phyloP scores from a whole-genome alignment of 2,797 vertebrate genomes.

The Avahi laniger region DNA sequence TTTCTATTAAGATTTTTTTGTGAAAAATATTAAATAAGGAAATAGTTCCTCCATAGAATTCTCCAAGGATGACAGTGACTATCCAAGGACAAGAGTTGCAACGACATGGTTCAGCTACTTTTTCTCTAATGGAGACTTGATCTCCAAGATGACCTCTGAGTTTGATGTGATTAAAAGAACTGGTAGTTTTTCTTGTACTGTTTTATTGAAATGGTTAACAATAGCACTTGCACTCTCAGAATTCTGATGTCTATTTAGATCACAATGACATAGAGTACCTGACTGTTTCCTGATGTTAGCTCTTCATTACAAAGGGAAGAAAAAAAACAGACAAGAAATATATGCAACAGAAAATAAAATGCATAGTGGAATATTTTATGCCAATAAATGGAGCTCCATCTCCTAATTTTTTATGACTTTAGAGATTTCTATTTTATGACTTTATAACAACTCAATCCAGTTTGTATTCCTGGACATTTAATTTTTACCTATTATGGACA shows the following conservation, averaged over 20 bases:
- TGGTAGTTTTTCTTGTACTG: neutral
- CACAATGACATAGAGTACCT: neutral
- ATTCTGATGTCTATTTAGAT: neutral
- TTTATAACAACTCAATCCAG: neutral
- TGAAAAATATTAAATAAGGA: neutral
- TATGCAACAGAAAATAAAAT: neutral
- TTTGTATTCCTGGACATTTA: neutral
- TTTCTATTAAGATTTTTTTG: neutral
- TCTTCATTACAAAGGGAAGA: neutral
- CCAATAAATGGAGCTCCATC: neutral
- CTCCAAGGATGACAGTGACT: neutral
- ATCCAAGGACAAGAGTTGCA: neutral
- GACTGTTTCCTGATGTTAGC: neutral
- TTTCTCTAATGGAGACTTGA: neutral
- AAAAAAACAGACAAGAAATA: neutral
- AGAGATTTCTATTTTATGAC: neutral
- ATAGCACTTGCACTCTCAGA: neutral
- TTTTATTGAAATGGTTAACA: neutral
- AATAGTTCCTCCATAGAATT: neutral
- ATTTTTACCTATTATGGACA: neutral
- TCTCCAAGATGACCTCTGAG: neutral
- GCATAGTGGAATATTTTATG: neutral
- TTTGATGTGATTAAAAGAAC: neutral
- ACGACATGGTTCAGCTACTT: too few species aligned
- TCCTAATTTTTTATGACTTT: neutral